Evolutionary conservation across 1,140 invertebrate genomes (phyloP), one percentile per base, ranked within the genome.

Genomic region (Hestina assimilis): DNA sequence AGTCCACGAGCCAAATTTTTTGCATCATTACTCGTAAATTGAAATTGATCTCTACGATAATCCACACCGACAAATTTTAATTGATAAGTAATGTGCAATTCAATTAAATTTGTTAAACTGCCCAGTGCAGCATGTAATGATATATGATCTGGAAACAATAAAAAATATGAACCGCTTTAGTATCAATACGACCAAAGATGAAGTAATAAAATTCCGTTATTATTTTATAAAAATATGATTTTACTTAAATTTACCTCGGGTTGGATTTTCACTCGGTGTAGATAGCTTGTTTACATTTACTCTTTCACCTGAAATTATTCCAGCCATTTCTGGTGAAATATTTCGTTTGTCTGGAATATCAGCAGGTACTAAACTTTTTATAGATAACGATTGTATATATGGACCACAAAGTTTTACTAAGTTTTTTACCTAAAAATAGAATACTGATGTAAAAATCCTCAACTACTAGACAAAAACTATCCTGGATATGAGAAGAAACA

Each of bases 21-120:
- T 3, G 88, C 82, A 71, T 90, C 89, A 52, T 88, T 85, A 45
- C 76, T 78, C 14, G 89, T 87, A 53, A 87, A 84, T 60, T 88
- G 83, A 65, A 89, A 86, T 57, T 87, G 83, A 59, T 88, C 80
- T 71, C 70, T 79, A 3, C 82, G 66, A 59, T 89, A 90, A 43
- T 85, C 72, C 33, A 81, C 74, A 8, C 82, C 84, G 29, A 80
- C 76, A 19, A 60, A 66, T 33, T 68, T 66, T 51, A 86, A 62
- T 59, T 84, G 81, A 69, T 79, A 89, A 19, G 81, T 79, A 15
- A 90, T 62, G 51, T 87, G 79, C 14, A 90, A 60, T 71, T 90
- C 88, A n/a, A 72, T 71, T 57, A 90, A 75, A 66, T 85, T 83
- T n/a, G 45, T 52, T 47, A 90, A 74, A 53, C 81, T 89, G 1